A percentile compares a stretch with the other conserved stretches of the same genome.
phyloP scores from a whole-genome alignment of 2,113 vertebrate genomes.

The Clarias macrocephalus region DNA sequence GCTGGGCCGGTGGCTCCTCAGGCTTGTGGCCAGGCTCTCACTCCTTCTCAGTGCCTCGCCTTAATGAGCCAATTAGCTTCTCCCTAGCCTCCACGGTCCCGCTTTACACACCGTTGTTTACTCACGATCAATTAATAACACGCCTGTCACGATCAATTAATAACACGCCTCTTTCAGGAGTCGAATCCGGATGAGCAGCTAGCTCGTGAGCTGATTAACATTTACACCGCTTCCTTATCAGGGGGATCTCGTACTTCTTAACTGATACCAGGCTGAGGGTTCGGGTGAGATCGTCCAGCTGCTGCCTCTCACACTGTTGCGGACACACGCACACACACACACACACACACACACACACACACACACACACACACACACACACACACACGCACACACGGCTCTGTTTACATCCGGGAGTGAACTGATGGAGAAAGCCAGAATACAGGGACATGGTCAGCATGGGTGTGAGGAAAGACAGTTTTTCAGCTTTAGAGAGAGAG shows the following conservation, averaged over 20 bases:
- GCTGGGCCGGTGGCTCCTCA: slow-evolving; percentile 44
- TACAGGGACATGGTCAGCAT: not conserved
- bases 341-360: slow-evolving; percentile 1
- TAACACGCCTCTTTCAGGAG: slow-evolving; percentile 53
- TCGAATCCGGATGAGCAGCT: slow-evolving; percentile 50
- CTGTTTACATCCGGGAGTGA: slow-evolving; percentile 20
- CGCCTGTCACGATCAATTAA: slow-evolving; percentile 57
- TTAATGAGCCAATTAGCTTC: slow-evolving; percentile 61
- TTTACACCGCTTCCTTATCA: slow-evolving; percentile 42
- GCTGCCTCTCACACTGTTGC: not conserved
- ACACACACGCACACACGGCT: slow-evolving; percentile 6
- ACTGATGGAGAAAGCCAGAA: not conserved
- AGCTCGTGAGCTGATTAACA: slow-evolving; percentile 54
- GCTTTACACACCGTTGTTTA: slow-evolving; percentile 59
- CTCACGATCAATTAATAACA: slow-evolving; percentile 59
- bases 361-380: slow-evolving; percentile 19
- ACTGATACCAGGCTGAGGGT: slow-evolving; percentile 25
- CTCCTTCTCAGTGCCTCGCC: slow-evolving; percentile 37
- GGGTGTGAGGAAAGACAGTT: not conserved
- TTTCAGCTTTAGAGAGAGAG: not conserved
- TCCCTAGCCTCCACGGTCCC: slow-evolving; percentile 40
- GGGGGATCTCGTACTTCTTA: slow-evolving; percentile 41
- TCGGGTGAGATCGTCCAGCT: not conserved
- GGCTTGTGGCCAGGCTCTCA: slow-evolving; percentile 42
- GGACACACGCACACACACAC: slow-evolving; percentile 10